Base-by-base conservation (phyloP, 2,113 vertebrate species). In the Trogon surrucura region DNA sequence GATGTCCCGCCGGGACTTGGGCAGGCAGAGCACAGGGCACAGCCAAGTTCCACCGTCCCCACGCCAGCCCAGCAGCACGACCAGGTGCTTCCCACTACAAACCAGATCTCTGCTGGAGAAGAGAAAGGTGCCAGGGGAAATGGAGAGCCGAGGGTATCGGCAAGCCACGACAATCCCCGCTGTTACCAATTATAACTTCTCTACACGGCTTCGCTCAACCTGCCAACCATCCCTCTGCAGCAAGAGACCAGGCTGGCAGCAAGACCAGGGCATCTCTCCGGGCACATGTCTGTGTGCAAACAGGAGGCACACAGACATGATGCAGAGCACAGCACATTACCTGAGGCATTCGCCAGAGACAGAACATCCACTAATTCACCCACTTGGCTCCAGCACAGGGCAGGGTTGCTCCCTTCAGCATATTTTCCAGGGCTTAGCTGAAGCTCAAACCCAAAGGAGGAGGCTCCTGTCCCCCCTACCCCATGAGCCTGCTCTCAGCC, bases 31-130 rank as follows among this genome's bases (percentile, higher is more conserved):
- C 58, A 50, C 22, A 27, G 61, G 72, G 61, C 75, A 53, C 47
- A 25, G 72, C 57, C 50, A 26, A 34, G 64, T 73, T 65, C 78
- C 17, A 50, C 45, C 27, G 34, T 54, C 38, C 85, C 85, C 93
- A 51, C 0, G 0, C 32, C 20, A 4, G 23, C 48, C 44, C 5
- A 0, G 75, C 77, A 64, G 34, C 85, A 41, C 0, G 0, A 32
- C 34, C 20, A 38, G 23, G 13, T 3, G 9, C 47, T 70, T 41
- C 82, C 30, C 19, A 5, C 51, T 34, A 74, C 47, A 82, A 84
- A 36, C 34, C 34, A 85, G 9, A 20, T 5, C 61, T 64, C 17
- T 47, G 27, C 54, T 38, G 34, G 20, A 80, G 45, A 56, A 56
- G 30, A 56, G 26, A 34, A 47, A 38, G 62, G 23, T 16, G 22